Conservation (phyloP, 2,797 vertebrate species). For the Sebastes goodei region DNA sequence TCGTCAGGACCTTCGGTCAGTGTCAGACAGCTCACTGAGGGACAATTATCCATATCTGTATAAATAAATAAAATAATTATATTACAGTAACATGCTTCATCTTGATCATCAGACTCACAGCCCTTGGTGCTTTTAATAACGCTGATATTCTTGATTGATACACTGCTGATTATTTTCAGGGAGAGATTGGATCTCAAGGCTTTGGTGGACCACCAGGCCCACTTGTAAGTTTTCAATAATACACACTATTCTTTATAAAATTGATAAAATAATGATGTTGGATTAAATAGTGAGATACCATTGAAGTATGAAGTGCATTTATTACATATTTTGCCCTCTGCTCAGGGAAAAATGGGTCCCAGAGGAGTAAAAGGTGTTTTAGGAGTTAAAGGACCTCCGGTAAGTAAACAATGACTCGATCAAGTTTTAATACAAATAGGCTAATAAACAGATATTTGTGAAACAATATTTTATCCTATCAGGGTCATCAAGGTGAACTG, state of each 20-base stretch:
- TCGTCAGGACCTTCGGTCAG: constrained; percentile 72
- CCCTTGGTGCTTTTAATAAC: neutral
- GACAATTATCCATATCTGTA: neutral
- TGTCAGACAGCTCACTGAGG: constrained; percentile 1
- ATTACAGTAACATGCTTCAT: neutral
- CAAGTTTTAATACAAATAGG: neutral
- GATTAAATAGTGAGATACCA: neutral
- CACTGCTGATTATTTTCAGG: constrained; percentile 64
- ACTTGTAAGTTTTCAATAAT: constrained; percentile 56
- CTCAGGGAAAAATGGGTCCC: constrained; percentile 76
- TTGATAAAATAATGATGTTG: neutral
- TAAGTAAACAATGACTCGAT: constrained; percentile 55
- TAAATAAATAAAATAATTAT: neutral
- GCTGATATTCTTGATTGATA: neutral
- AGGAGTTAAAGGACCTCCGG: constrained; percentile 81
- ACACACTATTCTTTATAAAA: neutral
- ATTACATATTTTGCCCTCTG: neutral
- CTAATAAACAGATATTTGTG: neutral
- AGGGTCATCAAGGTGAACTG: constrained; percentile 80
- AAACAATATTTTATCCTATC: constrained; percentile 1
- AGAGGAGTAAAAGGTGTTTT: constrained; percentile 73
- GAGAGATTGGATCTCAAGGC: constrained; percentile 70
- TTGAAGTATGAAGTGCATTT: neutral
- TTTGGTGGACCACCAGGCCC: constrained; percentile 78
- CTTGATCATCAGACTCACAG: neutral